phyloP scores from a whole-genome alignment of 2,888 invertebrate genomes.

The Sphaerophoria taeniata region DNA sequence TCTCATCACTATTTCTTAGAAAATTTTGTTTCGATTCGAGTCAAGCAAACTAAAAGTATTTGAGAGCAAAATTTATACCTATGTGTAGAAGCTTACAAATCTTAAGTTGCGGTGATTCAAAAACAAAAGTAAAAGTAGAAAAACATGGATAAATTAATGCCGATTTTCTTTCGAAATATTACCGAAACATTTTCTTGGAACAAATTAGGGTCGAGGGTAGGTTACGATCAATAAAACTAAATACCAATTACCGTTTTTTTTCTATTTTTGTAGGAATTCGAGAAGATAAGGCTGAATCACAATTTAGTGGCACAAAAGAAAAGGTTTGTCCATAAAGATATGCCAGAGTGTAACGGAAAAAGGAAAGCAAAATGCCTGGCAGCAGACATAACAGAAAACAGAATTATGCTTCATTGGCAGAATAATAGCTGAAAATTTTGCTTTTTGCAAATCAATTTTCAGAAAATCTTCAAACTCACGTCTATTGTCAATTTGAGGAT shows the following conservation, averaged over 20 bases:
- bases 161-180: constrained; percentile 18
- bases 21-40: too few species aligned
- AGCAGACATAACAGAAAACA: neutral
- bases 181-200: constrained; percentile 8
- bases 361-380: neutral
- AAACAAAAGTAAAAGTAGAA: too few species aligned
- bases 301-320: constrained; percentile 42
- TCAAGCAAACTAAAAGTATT: too few species aligned
- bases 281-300: constrained; percentile 36
- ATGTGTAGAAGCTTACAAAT: too few species aligned
- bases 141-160: constrained; percentile 30
- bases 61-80: too few species aligned
- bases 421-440: neutral
- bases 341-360: too few species aligned
- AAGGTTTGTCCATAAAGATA: neutral
- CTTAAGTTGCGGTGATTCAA: too few species aligned
- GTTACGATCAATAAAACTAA: neutral
- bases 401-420: neutral
- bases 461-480: neutral
- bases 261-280: neutral
- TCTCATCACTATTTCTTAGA: too few species aligned
- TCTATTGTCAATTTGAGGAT: neutral
- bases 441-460: neutral
- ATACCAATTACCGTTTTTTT: neutral
- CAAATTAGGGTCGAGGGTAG: constrained; percentile 14